phyloP scores from a whole-genome alignment of 2,797 vertebrate species.

The Micropoecilia bifurca region DNA sequence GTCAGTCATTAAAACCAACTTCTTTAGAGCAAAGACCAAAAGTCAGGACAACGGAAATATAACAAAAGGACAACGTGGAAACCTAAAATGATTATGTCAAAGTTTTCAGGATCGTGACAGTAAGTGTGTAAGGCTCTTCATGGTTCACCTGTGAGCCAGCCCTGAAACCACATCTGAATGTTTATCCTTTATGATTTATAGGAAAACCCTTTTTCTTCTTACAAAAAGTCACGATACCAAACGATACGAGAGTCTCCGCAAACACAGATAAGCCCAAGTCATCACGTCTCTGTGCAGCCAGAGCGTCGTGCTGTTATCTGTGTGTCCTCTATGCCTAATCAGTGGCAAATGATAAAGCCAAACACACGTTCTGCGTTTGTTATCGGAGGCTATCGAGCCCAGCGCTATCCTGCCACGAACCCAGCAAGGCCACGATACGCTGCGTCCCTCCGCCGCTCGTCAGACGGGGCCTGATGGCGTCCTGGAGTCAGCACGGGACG shows the following conservation, averaged over 20 bases:
- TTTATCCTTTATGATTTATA: slow-evolving; percentile 25
- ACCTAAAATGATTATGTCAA: background rate
- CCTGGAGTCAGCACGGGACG: slow-evolving; percentile 64
- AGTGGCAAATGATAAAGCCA: slow-evolving; percentile 54
- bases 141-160: slow-evolving; percentile 31
- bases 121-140: background rate
- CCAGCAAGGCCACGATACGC: slow-evolving; percentile 60
- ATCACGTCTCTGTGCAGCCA: slow-evolving; percentile 18
- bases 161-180: slow-evolving; percentile 45
- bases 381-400: slow-evolving; percentile 61
- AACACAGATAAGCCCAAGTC: slow-evolving; percentile 45
- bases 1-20: background rate
- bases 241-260: slow-evolving; percentile 21
- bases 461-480: slow-evolving; percentile 61
- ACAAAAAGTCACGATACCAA: slow-evolving; percentile 15
- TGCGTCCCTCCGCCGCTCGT: slow-evolving; percentile 56
- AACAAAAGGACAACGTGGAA: background rate
- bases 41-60: background rate
- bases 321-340: slow-evolving; percentile 48
- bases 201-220: slow-evolving; percentile 6
- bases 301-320: slow-evolving; percentile 35
- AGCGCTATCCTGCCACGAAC: slow-evolving; percentile 39
- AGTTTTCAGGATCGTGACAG: background rate
- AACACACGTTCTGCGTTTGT: slow-evolving; percentile 42
- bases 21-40: background rate